These are phyloP conservation scores for Sandelia bainsii DNA, from an alignment of 2,797 vertebrate species.

Conservation along the genomic window DNA sequence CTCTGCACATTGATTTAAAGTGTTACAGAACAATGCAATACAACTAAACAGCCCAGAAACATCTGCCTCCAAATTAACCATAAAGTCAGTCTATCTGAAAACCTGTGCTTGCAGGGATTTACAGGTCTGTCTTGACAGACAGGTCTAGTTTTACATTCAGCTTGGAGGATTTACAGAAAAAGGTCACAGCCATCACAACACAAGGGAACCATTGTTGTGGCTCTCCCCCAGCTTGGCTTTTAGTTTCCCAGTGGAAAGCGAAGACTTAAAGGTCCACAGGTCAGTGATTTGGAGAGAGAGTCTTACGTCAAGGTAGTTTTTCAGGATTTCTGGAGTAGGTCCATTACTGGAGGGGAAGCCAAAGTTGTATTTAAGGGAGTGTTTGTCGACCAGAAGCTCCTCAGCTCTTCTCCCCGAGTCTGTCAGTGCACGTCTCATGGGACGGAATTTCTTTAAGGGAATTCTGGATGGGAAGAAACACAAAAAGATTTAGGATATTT, in stretches of 20 bases:
- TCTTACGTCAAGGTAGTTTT: slow-evolving; percentile 97
- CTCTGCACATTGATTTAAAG: too few relatives aligned
- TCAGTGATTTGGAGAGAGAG: neutral
- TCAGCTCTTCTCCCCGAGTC: slow-evolving; percentile 83
- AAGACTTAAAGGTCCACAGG: slow-evolving; percentile 20
- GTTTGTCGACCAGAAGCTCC: slow-evolving; percentile 78
- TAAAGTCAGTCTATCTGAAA: neutral
- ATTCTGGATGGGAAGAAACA: slow-evolving; percentile 82
- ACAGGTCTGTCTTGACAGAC: neutral
- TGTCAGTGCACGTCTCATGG: slow-evolving; percentile 87
- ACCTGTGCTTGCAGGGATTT: neutral
- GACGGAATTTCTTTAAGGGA: slow-evolving; percentile 92
- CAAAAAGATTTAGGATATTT: neutral
- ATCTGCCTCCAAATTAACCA: too few relatives aligned
- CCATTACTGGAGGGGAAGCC: slow-evolving; percentile 74
- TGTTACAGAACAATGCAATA: too few relatives aligned
- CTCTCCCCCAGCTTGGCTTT: slow-evolving; percentile 2
- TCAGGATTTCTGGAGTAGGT: slow-evolving; percentile 92
- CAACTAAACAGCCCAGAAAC: too few relatives aligned
- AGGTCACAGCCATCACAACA: slow-evolving; percentile 16
- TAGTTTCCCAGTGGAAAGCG: slow-evolving; percentile 35
- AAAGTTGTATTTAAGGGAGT: slow-evolving; percentile 86
- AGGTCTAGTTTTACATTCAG: slow-evolving; percentile 22
- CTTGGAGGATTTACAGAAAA: slow-evolving; percentile 18
- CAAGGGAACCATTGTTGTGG: slow-evolving; percentile 53